Percentiles rank a stretch among this genome's conserved stretches.
Conservation (phyloP, 2,888 invertebrate species). For the Andrena dorsata region DNA sequence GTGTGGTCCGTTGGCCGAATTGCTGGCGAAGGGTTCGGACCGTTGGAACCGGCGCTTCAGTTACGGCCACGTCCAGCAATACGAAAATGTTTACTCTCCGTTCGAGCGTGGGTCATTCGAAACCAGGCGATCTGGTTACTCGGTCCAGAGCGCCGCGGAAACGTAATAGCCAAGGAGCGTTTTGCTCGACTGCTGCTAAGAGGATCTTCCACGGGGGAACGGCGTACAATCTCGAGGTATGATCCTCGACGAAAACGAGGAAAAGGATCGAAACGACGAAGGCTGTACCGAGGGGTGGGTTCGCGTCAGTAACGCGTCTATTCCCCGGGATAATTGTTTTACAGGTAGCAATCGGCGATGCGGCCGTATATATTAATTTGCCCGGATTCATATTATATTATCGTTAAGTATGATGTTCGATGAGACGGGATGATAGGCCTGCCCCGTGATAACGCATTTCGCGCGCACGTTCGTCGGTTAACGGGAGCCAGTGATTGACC, state of each 20-base stretch:
- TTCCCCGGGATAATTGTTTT: conserved; percentile 47
- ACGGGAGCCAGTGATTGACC: conserved; percentile 48
- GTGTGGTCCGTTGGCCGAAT: conserved; percentile 34
- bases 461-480: conserved; percentile 56
- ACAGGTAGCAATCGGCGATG: conserved; percentile 48
- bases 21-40: conserved; percentile 30
- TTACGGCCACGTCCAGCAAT: conserved; percentile 82
- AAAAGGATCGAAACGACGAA: background rate
- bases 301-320: conserved; percentile 34
- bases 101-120: conserved; percentile 82
- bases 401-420: conserved; percentile 57
- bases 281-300: background rate
- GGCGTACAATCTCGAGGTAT: background rate
- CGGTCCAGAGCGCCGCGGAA: conserved; percentile 70
- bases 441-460: conserved; percentile 48
- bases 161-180: conserved; percentile 79
- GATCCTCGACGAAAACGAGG: background rate
- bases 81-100: conserved; percentile 84
- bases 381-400: conserved; percentile 53
- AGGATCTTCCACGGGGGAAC: conserved; percentile 22
- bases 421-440: conserved; percentile 48
- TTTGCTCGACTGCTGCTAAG: conserved; percentile 71
- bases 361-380: conserved; percentile 54
- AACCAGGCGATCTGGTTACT: conserved; percentile 83
- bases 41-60: conserved; percentile 74